A percentile compares a stretch with the other conserved stretches of the same genome.
phyloP scores from a whole-genome alignment of 1,140 invertebrate species.

The Drosophila pectinifera region DNA sequence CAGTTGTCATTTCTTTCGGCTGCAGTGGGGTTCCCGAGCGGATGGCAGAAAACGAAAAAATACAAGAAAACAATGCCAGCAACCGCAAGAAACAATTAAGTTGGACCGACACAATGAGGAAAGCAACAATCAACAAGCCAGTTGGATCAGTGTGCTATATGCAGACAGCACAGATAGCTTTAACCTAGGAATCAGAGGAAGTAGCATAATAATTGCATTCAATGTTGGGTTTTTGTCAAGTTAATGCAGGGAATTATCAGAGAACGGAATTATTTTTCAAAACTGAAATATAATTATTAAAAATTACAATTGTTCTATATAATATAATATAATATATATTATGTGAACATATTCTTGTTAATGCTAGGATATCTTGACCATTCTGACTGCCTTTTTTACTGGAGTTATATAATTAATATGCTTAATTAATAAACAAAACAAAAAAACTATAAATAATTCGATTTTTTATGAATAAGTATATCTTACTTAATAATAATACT shows the following conservation, averaged over 20 bases:
- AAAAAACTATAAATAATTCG: neutral
- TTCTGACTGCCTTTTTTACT: neutral
- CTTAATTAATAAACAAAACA: no score
- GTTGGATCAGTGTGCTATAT: conserved; percentile 11
- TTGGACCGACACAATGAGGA: conserved; percentile 33
- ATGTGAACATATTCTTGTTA: no score
- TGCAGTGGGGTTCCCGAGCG: conserved; percentile 19
- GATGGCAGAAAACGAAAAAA: conserved; percentile 23
- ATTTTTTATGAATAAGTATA: neutral
- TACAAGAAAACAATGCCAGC: conserved; percentile 32
- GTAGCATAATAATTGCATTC: conserved; percentile 9
- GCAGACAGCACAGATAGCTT: conserved; percentile 5
- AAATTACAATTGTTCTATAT: neutral
- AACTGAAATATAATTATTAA: neutral
- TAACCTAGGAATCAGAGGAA: conserved; percentile 15
- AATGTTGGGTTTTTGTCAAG: neutral
- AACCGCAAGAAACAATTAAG: conserved; percentile 70
- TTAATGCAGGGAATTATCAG: neutral
- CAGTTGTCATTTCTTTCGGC: conserved; percentile 29
- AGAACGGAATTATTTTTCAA: neutral
- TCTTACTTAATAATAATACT: neutral
- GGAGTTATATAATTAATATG: no score
- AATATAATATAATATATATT: no score
- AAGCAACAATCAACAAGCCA: conserved; percentile 31
- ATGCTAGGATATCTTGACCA: no score